These are phyloP conservation scores for Ploceus nigricollis DNA, from an alignment of 2,113 vertebrate genomes.

Conservation along the genomic window DNA sequence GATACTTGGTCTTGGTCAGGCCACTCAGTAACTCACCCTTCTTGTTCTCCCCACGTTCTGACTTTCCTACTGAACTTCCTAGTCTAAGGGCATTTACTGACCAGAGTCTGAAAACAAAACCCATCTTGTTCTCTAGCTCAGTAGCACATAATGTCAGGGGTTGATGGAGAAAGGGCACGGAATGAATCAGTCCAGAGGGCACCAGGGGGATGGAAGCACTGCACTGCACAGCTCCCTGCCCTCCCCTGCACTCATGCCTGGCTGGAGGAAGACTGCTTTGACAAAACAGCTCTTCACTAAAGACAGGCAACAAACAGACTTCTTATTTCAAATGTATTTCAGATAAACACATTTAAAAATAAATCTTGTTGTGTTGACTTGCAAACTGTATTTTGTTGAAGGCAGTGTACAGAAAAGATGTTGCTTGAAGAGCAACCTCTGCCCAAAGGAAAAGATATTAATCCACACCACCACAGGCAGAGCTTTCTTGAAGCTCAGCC, in stretches of 20 bases:
- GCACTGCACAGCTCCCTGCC: not conserved
- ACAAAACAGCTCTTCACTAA: not conserved
- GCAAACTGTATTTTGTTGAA: not conserved
- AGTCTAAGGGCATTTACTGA: not conserved
- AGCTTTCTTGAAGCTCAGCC: not conserved
- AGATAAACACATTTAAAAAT: not conserved
- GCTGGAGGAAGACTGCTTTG: not conserved
- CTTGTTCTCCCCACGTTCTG: not conserved
- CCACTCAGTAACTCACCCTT: not conserved
- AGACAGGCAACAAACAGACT: not conserved
- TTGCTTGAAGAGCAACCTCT: not conserved
- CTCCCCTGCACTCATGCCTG: not conserved
- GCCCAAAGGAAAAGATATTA: not conserved
- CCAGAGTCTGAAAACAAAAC: not conserved
- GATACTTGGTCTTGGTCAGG: not conserved
- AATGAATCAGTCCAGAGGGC: not conserved
- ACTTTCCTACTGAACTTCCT: not conserved
- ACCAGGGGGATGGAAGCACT: not conserved
- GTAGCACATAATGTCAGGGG: not conserved
- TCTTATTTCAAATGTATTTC: not conserved
- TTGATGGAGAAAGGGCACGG: not conserved
- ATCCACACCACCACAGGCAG: fast-evolving
- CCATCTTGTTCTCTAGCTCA: not conserved
- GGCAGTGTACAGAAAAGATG: not conserved
- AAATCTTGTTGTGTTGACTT: not conserved